Conservation (phyloP, 2,888 invertebrate species). For the Leptopilina syphax region DNA sequence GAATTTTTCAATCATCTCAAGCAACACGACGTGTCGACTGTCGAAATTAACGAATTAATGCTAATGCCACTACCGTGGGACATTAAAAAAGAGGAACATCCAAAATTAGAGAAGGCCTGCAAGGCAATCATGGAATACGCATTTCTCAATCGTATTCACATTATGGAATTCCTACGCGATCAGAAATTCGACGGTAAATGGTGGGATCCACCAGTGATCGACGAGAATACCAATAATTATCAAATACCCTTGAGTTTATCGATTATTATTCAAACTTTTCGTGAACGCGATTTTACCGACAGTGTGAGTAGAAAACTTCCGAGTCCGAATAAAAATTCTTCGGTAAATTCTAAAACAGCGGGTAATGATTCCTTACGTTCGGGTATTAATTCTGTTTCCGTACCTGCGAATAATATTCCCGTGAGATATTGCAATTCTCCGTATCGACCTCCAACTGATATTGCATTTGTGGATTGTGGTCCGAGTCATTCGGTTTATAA, state of each 20-base stretch:
- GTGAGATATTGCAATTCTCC: slow-evolving; percentile 12
- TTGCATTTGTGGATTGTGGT: slow-evolving; percentile 69
- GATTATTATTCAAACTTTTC: background rate
- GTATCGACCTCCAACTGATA: slow-evolving; percentile 49
- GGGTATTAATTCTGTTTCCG: background rate
- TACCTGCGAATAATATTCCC: background rate
- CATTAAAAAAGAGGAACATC: slow-evolving; percentile 58
- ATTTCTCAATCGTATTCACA: slow-evolving; percentile 66
- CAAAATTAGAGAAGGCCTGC: slow-evolving; percentile 63
- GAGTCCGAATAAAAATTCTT: background rate
- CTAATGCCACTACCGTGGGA: slow-evolving; percentile 69
- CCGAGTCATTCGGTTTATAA: slow-evolving; percentile 49
- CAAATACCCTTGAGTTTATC: background rate
- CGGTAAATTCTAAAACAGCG: too few relatives aligned
- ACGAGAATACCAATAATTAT: background rate
- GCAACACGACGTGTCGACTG: slow-evolving; percentile 58
- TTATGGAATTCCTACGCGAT: slow-evolving; percentile 68
- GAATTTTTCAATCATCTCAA: slow-evolving; percentile 70
- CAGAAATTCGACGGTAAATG: slow-evolving; percentile 60
- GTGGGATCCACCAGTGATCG: slow-evolving; percentile 61
- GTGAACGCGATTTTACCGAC: background rate
- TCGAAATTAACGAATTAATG: slow-evolving; percentile 70
- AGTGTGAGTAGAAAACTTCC: background rate
- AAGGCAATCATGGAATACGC: slow-evolving; percentile 69
- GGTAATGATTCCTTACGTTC: too few relatives aligned